Evolutionary conservation across 2,113 vertebrate species (phyloP).

Genomic region (Cavia porcellus): DNA sequence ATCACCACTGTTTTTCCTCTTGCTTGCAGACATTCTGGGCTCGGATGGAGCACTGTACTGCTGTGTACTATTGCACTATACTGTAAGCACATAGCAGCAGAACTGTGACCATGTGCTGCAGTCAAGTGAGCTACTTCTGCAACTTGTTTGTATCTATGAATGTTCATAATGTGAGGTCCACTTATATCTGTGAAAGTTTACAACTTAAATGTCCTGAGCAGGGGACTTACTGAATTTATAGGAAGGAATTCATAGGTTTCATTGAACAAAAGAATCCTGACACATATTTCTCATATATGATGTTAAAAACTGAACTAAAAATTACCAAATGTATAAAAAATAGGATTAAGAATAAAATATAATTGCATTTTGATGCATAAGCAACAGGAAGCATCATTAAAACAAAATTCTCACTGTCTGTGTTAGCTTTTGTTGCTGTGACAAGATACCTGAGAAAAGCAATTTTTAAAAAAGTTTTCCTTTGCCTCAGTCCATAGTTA

Average conservation of each 20-base stretch:
- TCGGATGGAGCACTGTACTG: neutral
- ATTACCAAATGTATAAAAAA: neutral
- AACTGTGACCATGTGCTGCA: neutral
- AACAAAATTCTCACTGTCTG: neutral
- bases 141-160: neutral
- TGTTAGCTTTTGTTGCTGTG: neutral
- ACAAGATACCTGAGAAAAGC: neutral
- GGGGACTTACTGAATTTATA: neutral
- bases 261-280: neutral
- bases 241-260: neutral
- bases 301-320: conserved; percentile 31
- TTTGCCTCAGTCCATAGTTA: neutral
- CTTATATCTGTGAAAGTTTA: neutral
- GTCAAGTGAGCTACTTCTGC: neutral
- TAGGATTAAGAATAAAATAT: neutral
- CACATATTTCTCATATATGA: neutral
- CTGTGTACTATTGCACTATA: neutral
- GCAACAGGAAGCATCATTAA: neutral
- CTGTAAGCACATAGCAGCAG: neutral
- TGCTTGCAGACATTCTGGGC: neutral
- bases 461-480: neutral
- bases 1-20: neutral
- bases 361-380: neutral
- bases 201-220: neutral
- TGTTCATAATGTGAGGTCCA: neutral